Evolutionary conservation across 2,888 invertebrate species (phyloP), one percentile per base, ranked within the genome.

Genomic region (Oscheius sp.): DNA sequence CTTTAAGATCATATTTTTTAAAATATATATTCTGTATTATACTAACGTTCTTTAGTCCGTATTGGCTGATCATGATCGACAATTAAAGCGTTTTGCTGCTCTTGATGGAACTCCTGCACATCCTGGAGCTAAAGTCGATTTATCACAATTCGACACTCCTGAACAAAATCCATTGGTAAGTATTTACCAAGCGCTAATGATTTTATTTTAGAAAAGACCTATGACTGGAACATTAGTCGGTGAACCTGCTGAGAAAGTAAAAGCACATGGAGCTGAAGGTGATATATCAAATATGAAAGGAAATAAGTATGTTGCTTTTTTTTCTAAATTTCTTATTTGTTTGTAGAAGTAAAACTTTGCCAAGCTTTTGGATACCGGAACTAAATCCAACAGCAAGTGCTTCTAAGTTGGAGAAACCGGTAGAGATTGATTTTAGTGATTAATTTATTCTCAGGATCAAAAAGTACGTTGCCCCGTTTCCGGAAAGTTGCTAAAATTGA

Each of bases 381-480:
- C 91, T 95, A 86, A 92, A 95, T 9, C 95, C 95, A 0, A 91
- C 92, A 85, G 93, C 94, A 0, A 92, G 92, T 75, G 88, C 90
- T 71, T 89, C 90, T 0, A 91, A 91, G 82, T 82, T 92, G 0
- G 88, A 90, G 67, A 93, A 93, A 87, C 93, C 94, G n/a, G 91
- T 91, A 86, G n/a, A n/a, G n/a, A n/a, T n/a, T n/a, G n/a, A n/a
- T n/a, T 22, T 20, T 54, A 24, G 20, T 41, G 14, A 6, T 41
- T 51, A 5, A 14, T 28, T 14, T 41, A n/a, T 30, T 64, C 71
- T 20, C 72, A 91, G 90, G 90, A 91, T 81, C 91, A 90, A 80
- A 91, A 90, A 65, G 90, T 94, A 33, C 90, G 90, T 56, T 94
- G 94, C 85, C 94, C 94, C 0, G 91, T 94, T 83, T 93, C 92